Conservation (phyloP, 1,140 invertebrate genomes). For the Drosophila triauraria region DNA sequence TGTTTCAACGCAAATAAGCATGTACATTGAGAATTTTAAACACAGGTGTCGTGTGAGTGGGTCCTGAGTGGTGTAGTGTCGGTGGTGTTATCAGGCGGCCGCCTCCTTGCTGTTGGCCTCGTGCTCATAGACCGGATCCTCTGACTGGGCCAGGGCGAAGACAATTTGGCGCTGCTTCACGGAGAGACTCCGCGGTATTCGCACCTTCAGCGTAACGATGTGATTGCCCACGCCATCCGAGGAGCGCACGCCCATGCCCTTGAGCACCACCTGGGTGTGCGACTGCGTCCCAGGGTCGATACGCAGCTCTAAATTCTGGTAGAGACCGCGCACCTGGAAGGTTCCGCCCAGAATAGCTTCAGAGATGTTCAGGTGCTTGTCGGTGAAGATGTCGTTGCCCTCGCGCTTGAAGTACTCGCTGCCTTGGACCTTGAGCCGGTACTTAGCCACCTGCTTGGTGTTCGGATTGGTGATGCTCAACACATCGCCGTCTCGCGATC, state of each 20-base stretch:
- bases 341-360: constrained; percentile 74
- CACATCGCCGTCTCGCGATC: constrained; percentile 70
- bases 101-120: constrained; percentile 5
- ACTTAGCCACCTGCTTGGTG: constrained; percentile 64
- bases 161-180: constrained; percentile 78
- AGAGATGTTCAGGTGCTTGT: constrained; percentile 68
- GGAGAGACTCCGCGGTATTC: constrained; percentile 67
- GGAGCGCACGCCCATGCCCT: constrained; percentile 66
- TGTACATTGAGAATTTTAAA: constrained; percentile 68
- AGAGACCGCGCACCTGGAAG: constrained; percentile 67
- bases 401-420: constrained; percentile 74
- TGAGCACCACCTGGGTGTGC: constrained; percentile 60
- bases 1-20: constrained; percentile 21
- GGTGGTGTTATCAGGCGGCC: background rate
- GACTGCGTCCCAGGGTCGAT: constrained; percentile 74
- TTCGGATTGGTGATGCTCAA: constrained; percentile 68
- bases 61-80: too few relatives aligned
- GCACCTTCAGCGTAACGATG: constrained; percentile 70
- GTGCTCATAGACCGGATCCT: constrained; percentile 68
- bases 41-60: background rate
- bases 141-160: constrained; percentile 69
- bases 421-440: constrained; percentile 55
- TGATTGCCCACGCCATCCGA: constrained; percentile 64
- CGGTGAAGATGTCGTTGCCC: constrained; percentile 70
- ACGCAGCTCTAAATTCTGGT: constrained; percentile 67